Evolutionary conservation across 2,888 invertebrate genomes (phyloP).

Genomic region (Oegoconia quadripuncta): DNA sequence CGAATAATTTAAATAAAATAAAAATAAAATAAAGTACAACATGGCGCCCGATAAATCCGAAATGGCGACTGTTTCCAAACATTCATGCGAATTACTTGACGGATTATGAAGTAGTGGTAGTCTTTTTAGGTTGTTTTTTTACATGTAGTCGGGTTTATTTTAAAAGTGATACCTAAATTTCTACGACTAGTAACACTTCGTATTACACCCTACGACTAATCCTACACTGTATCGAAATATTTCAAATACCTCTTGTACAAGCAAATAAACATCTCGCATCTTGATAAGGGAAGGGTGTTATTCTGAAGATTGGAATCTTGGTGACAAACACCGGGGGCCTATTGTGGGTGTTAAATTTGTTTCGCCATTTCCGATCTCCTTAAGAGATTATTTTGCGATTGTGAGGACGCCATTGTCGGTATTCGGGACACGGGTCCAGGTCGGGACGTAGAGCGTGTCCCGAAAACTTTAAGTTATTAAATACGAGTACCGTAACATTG

Average conservation of each 20-base stretch:
- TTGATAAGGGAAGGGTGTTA: conserved; percentile 61
- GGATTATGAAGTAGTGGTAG: too few relatives aligned
- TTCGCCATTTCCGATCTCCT: conserved; percentile 71
- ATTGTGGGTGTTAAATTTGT: conserved; percentile 76
- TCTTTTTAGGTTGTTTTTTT: too few relatives aligned
- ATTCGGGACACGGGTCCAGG: conserved; percentile 34
- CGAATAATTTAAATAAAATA: too few relatives aligned
- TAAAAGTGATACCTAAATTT: neutral
- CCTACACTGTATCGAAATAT: too few relatives aligned
- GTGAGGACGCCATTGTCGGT: conserved; percentile 54
- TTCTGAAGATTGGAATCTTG: conserved; percentile 61
- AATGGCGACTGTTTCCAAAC: too few relatives aligned
- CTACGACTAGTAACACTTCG: neutral
- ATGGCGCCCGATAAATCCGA: too few relatives aligned
- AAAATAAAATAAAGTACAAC: too few relatives aligned
- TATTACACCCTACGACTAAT: neutral
- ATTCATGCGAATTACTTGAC: too few relatives aligned
- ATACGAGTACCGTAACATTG: too few relatives aligned
- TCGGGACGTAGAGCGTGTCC: conserved; percentile 31
- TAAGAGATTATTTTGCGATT: conserved; percentile 68
- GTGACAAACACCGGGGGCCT: conserved; percentile 67
- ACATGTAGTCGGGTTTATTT: too few relatives aligned
- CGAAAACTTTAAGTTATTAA: conserved; percentile 10
- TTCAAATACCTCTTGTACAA: neutral
- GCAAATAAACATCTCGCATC: conserved; percentile 53